Percentiles rank a stretch among this genome's conserved stretches.
Evolutionary conservation across 2,888 invertebrate species (phyloP).

Genomic region (Heteropelma amictum): DNA sequence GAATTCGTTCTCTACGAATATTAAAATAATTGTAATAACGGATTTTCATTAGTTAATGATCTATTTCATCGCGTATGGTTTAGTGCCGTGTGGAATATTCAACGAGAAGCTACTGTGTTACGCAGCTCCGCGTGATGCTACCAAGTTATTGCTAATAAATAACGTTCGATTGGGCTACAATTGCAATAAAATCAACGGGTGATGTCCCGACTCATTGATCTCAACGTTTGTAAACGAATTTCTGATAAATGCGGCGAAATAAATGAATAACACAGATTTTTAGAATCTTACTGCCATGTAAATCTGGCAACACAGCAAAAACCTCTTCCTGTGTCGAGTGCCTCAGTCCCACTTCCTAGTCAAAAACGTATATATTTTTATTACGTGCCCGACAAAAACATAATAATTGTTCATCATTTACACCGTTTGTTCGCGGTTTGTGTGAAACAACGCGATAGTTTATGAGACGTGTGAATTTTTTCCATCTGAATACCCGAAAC

Average conservation of each 20-base stretch:
- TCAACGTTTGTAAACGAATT: constrained; percentile 30
- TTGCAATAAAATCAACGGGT: constrained; percentile 15
- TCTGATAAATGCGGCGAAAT: constrained; percentile 48
- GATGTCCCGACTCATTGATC: constrained; percentile 18
- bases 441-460: neutral
- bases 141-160: constrained; percentile 64
- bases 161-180: constrained; percentile 54
- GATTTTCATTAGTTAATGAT: constrained; percentile 65
- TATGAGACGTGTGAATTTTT: neutral
- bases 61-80: constrained; percentile 62
- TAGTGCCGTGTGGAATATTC: constrained; percentile 77
- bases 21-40: constrained; percentile 56
- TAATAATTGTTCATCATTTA: constrained; percentile 37
- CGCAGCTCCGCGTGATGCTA: constrained; percentile 75
- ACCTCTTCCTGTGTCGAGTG: constrained; percentile 68
- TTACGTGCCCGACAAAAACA: constrained; percentile 54
- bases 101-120: constrained; percentile 77
- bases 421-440: neutral
- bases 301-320: constrained; percentile 75
- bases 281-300: constrained; percentile 65
- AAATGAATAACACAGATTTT: constrained; percentile 65
- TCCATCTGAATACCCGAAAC: neutral
- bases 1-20: constrained; percentile 61
- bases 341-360: constrained; percentile 75
- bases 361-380: constrained; percentile 64